Percentiles rank a stretch among this genome's conserved stretches.
Evolutionary conservation across 1,140 invertebrate species (phyloP).

Genomic region (Drosophila mauritiana): DNA sequence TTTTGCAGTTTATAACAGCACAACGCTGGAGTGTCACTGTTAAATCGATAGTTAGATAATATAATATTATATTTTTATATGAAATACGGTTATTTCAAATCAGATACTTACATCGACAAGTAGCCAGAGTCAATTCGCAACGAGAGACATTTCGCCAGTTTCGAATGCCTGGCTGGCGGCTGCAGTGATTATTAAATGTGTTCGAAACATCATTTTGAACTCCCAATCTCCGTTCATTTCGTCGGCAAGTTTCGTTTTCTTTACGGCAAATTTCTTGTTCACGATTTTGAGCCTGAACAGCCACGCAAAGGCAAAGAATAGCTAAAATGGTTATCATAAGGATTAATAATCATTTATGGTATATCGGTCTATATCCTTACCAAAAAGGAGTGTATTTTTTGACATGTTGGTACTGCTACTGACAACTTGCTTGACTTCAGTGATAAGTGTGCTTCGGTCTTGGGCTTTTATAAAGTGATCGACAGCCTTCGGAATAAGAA

Average conservation of each 20-base stretch:
- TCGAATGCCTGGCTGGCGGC: neutral
- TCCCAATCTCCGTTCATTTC: constrained; percentile 18
- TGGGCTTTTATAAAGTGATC: constrained; percentile 41
- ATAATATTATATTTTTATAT: neutral
- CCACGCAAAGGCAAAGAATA: constrained; percentile 36
- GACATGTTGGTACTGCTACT: constrained; percentile 39
- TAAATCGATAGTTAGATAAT: neutral
- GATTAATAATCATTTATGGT: neutral
- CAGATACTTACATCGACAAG: constrained; percentile 46
- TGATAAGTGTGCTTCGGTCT: neutral
- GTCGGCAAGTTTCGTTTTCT: constrained; percentile 11
- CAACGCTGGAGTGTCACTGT: constrained; percentile 31
- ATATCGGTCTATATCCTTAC: constrained; percentile 24
- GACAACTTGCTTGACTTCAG: constrained; percentile 16
- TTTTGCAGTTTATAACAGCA: constrained; percentile 23
- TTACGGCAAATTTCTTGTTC: constrained; percentile 11
- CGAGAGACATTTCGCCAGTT: constrained; percentile 47
- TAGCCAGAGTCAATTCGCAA: constrained; percentile 41
- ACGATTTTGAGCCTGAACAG: constrained; percentile 32
- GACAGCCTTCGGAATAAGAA: neutral
- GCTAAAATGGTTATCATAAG: constrained; percentile 17
- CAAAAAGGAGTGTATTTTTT: constrained; percentile 46
- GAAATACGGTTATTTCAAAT: neutral
- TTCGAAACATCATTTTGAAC: constrained; percentile 28
- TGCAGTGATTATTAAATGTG: constrained; percentile 37